A percentile compares a stretch with the other conserved stretches of the same genome.
These are phyloP conservation scores for Araneus ventricosus DNA, from an alignment of 1,140 invertebrate species.

Conservation along the genomic window DNA sequence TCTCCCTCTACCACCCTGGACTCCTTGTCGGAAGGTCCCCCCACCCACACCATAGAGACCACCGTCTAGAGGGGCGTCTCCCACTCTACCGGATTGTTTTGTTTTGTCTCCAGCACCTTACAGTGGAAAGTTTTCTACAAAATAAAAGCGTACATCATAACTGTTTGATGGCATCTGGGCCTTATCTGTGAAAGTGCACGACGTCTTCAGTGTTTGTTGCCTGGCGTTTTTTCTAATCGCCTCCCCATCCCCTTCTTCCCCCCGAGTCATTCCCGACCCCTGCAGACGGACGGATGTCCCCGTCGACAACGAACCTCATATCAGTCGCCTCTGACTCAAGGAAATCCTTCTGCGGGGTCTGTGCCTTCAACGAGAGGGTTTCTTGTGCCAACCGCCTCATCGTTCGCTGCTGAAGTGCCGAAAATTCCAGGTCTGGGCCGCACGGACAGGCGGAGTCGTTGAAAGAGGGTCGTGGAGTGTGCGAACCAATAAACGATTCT, in stretches of 20 bases:
- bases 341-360: not conserved
- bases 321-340: not conserved
- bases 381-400: not conserved
- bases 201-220: not conserved
- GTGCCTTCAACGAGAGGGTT: slow-evolving; percentile 3
- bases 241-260: not conserved
- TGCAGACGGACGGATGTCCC: not conserved
- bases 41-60: slow-evolving; percentile 15
- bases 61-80: not conserved
- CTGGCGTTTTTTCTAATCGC: not conserved
- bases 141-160: not conserved
- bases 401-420: no score
- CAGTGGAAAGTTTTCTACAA: not conserved
- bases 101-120: not conserved
- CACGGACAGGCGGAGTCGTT: no score
- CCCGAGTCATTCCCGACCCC: not conserved
- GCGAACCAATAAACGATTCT: no score
- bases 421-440: no score
- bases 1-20: slow-evolving; percentile 29
- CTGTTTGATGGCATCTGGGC: not conserved
- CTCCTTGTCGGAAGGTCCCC: slow-evolving; percentile 29
- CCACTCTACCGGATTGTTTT: slow-evolving; percentile 2
- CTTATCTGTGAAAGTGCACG: not conserved
- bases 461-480: no score
- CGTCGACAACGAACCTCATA: slow-evolving; percentile 30